Percentiles rank a stretch among this genome's conserved stretches.
These are phyloP conservation scores for Heliconius cydno DNA, from an alignment of 2,888 invertebrate species.

Conservation along the genomic window DNA sequence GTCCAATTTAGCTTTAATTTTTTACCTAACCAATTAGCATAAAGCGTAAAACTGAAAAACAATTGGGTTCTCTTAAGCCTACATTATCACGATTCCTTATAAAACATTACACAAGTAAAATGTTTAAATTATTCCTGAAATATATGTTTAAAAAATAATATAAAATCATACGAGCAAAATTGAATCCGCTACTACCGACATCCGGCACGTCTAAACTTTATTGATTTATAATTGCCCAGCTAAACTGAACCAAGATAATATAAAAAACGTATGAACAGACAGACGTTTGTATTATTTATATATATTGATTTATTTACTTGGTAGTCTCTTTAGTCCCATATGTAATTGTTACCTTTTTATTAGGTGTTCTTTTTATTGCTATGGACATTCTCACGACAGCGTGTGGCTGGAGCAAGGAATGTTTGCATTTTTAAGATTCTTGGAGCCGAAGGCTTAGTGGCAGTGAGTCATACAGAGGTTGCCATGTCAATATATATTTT, in stretches of 20 bases:
- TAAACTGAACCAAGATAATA: not conserved
- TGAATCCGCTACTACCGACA: too few relatives aligned
- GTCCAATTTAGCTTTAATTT: too few relatives aligned
- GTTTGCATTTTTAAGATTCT: constrained; percentile 16
- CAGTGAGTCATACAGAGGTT: not conserved
- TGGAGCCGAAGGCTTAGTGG: constrained; percentile 7
- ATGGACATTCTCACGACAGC: constrained; percentile 47
- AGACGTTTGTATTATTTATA: constrained; percentile 1
- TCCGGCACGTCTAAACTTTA: too few relatives aligned
- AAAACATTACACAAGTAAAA: too few relatives aligned
- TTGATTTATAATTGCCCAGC: too few relatives aligned
- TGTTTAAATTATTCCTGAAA: too few relatives aligned
- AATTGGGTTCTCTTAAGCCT: too few relatives aligned
- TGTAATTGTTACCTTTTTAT: constrained; percentile 48
- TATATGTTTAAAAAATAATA: too few relatives aligned
- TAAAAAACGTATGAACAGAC: constrained; percentile 15
- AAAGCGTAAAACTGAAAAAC: too few relatives aligned
- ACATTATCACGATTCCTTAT: too few relatives aligned
- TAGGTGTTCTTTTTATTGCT: constrained; percentile 45
- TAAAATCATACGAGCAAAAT: too few relatives aligned
- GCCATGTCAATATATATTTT: not conserved
- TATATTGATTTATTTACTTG: constrained; percentile 47
- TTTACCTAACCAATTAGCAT: too few relatives aligned
- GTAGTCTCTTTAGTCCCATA: constrained; percentile 51
- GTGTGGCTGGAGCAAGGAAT: constrained; percentile 30